Percentiles rank a stretch among this genome's conserved stretches.
These are phyloP conservation scores for Lithodes maja DNA, from an alignment of 2,888 invertebrate species.

Conservation along the genomic window DNA sequence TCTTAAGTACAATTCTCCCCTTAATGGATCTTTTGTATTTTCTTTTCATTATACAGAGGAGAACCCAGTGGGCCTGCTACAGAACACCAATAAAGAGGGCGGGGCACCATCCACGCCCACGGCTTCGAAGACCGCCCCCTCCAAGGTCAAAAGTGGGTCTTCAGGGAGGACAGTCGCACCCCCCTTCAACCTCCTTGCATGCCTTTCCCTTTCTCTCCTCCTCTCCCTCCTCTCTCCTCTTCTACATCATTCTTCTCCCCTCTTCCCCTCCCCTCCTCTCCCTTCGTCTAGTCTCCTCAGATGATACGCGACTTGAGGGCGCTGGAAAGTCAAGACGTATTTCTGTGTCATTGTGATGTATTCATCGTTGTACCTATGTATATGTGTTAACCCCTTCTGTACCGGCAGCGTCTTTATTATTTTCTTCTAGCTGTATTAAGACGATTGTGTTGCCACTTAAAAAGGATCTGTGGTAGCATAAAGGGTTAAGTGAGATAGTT, in stretches of 20 bases:
- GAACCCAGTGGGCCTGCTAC: conserved; percentile 67
- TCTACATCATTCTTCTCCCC: background rate
- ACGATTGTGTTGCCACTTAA: no score
- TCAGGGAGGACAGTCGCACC: background rate
- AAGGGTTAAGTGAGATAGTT: no score
- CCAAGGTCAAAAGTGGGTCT: conserved; percentile 13
- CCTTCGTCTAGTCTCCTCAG: conserved; percentile 17
- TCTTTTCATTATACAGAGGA: conserved; percentile 47
- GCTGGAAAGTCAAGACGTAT: background rate
- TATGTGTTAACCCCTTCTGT: background rate
- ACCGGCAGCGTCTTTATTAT: no score
- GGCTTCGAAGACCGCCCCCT: conserved; percentile 21
- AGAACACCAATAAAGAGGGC: conserved; percentile 63
- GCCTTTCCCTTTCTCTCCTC: background rate
- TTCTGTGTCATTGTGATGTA: background rate
- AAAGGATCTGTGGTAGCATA: no score
- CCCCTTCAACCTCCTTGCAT: background rate
- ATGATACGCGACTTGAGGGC: conserved; percentile 22
- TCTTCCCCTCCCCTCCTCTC: background rate
- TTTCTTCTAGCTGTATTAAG: no score
- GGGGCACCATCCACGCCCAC: conserved; percentile 41
- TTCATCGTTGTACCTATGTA: background rate
- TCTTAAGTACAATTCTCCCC: no score
- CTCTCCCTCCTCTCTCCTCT: background rate
- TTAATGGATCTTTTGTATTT: no score